Conservation (phyloP, 2,888 invertebrate genomes). For the Melanostoma mellinum region DNA sequence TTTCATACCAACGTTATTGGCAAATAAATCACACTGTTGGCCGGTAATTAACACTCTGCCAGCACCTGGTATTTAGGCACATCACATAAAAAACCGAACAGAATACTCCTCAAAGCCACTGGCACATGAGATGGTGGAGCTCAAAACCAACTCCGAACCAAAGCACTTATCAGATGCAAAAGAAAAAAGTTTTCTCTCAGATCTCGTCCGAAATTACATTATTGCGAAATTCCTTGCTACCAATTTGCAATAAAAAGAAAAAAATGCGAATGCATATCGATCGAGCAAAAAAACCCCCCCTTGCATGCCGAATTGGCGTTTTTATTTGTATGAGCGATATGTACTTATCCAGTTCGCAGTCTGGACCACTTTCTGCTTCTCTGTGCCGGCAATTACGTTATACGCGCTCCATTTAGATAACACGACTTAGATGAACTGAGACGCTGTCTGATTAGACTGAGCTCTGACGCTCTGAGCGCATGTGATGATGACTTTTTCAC, state of each 20-base stretch:
- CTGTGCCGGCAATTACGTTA: constrained; percentile 38
- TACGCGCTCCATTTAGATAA: constrained; percentile 68
- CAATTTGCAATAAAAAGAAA: too few relatives aligned
- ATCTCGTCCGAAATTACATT: too few relatives aligned
- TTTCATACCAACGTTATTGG: constrained; percentile 41
- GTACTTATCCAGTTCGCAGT: constrained; percentile 17
- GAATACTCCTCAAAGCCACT: constrained; percentile 17
- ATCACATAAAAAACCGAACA: background rate
- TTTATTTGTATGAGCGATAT: background rate
- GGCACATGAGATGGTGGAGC: too few relatives aligned
- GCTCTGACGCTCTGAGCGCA: constrained; percentile 19
- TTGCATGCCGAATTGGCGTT: constrained; percentile 42
- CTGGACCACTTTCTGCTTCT: constrained; percentile 14
- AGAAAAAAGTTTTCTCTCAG: too few relatives aligned
- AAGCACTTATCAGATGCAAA: too few relatives aligned
- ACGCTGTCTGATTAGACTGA: constrained; percentile 51
- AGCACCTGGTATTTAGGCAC: constrained; percentile 57
- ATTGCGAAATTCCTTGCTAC: too few relatives aligned
- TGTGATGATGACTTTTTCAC: constrained; percentile 37
- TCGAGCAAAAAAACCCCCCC: background rate
- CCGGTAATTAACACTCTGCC: constrained; percentile 54
- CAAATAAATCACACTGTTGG: constrained; percentile 51
- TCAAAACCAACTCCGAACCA: too few relatives aligned
- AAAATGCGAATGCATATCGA: too few relatives aligned
- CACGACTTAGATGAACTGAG: constrained; percentile 55